phyloP scores from a whole-genome alignment of 1,140 invertebrate genomes.

The Nephila pilipes region DNA sequence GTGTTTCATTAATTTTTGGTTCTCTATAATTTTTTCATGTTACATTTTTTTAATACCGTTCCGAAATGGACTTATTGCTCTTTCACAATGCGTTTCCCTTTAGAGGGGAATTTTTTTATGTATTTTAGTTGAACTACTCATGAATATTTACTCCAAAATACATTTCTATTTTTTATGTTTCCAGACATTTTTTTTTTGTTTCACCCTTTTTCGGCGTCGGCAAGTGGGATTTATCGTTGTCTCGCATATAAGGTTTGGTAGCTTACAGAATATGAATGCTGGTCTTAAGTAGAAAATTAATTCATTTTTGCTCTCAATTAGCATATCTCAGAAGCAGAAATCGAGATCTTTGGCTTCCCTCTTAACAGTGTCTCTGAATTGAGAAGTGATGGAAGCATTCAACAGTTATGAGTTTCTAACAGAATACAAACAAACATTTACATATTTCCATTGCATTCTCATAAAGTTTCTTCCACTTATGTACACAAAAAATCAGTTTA shows the following conservation, averaged over 20 bases:
- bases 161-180: neutral
- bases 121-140: constrained; percentile 8
- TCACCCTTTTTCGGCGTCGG: neutral
- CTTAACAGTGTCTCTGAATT: constrained; percentile 8
- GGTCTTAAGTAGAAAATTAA: constrained; percentile 54
- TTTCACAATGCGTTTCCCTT: neutral
- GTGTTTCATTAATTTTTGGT: neutral
- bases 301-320: constrained; percentile 52
- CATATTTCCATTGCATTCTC: constrained; percentile 67
- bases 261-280: constrained; percentile 43
- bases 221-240: constrained; percentile 45
- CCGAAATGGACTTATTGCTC: neutral
- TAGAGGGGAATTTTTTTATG: neutral
- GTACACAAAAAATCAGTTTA: constrained; percentile 64
- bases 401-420: constrained; percentile 61
- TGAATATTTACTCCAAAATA: constrained; percentile 41
- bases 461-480: constrained; percentile 45
- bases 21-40: neutral
- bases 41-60: neutral
- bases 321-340: constrained; percentile 46
- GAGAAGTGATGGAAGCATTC: constrained; percentile 63
- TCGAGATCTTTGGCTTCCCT: constrained; percentile 15
- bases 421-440: constrained; percentile 66
- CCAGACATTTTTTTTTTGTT: neutral
- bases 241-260: constrained; percentile 25